Conservation (phyloP, 2,888 invertebrate genomes). For the Dinocampus coccinellae region DNA sequence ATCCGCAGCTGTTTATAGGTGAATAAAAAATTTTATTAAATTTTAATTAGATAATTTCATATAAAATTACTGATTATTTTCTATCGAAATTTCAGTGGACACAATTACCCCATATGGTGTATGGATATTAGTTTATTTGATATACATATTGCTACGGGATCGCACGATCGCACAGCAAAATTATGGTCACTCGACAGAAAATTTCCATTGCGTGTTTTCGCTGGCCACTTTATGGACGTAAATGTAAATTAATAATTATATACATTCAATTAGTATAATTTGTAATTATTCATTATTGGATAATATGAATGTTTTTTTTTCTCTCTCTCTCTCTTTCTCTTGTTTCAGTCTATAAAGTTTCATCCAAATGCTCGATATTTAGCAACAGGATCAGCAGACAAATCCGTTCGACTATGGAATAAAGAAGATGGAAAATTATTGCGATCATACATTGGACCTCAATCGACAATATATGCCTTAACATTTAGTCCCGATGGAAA, state of each 20-base stretch:
- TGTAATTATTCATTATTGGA: background rate
- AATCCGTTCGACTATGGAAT: constrained; percentile 89
- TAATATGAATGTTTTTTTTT: constrained; percentile 4
- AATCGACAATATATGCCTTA: constrained; percentile 80
- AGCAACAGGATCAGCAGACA: constrained; percentile 92
- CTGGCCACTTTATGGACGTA: constrained; percentile 90
- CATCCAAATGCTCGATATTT: constrained; percentile 93
- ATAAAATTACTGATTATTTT: constrained; percentile 13
- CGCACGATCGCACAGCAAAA: constrained; percentile 84
- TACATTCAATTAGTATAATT: background rate
- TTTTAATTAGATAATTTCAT: background rate
- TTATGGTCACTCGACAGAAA: constrained; percentile 87
- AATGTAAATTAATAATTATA: constrained; percentile 74
- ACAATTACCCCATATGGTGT: constrained; percentile 92
- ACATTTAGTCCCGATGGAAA: constrained; percentile 89
- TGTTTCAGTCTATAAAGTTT: constrained; percentile 82
- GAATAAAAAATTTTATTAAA: constrained; percentile 36
- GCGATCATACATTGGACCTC: constrained; percentile 84
- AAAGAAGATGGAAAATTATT: constrained; percentile 85
- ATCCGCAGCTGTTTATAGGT: constrained; percentile 80
- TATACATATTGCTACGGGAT: constrained; percentile 82
- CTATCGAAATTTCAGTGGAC: constrained; percentile 75
- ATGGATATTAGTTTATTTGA: constrained; percentile 79
- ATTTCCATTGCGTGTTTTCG: constrained; percentile 85
- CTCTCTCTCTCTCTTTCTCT: no score